These are phyloP conservation scores for Neoitamus cyanurus DNA, from an alignment of 2,888 invertebrate genomes.

Conservation along the genomic window DNA sequence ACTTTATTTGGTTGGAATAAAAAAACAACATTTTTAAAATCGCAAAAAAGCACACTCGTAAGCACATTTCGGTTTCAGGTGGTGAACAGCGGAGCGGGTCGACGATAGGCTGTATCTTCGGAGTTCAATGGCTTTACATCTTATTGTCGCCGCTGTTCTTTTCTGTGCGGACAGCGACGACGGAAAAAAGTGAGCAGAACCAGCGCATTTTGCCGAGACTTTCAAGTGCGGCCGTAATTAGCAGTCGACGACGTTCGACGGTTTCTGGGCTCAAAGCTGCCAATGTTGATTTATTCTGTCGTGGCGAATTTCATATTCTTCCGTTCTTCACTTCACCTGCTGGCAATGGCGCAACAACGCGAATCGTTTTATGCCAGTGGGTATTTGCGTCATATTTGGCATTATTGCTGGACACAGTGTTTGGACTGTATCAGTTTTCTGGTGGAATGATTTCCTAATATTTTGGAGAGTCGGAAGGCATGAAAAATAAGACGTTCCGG, in stretches of 20 bases:
- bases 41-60: not conserved
- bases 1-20: not conserved
- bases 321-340: not conserved
- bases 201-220: not conserved
- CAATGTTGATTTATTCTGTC: not conserved
- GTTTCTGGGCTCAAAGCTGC: not conserved
- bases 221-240: slow-evolving; percentile 13
- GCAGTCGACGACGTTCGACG: not conserved
- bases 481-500: not conserved
- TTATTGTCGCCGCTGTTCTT: not conserved
- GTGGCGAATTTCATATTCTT: not conserved
- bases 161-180: not conserved
- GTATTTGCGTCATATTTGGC: not conserved
- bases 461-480: not conserved
- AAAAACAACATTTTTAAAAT: not conserved
- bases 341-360: not conserved
- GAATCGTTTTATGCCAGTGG: not conserved
- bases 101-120: not conserved
- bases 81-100: too few relatives aligned
- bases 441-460: not conserved
- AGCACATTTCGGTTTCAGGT: not conserved
- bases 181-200: not conserved
- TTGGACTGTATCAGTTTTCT: not conserved
- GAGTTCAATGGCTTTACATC: not conserved
- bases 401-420: not conserved